Percentiles rank a stretch among this genome's conserved stretches.
Conservation (phyloP, 2,888 invertebrate species). For the Diaphora mendica region DNA sequence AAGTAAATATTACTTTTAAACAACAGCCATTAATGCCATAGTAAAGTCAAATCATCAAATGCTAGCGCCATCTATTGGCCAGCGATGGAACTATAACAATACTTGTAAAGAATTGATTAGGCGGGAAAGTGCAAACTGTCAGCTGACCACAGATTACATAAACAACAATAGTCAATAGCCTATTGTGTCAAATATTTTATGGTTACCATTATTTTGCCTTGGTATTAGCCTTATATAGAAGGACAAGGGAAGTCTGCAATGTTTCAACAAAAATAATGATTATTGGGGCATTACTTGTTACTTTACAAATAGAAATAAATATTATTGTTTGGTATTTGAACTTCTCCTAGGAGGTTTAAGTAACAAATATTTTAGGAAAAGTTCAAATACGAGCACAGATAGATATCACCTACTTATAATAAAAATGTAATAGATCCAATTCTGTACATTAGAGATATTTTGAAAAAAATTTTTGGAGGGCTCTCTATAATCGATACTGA, state of each 20-base stretch:
- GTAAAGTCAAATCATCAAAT: not conserved
- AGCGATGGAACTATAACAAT: slow-evolving; percentile 21
- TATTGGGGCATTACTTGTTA: not conserved
- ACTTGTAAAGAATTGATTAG: slow-evolving; percentile 25
- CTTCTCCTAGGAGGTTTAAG: no score
- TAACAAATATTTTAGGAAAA: not conserved
- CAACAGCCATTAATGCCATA: no score
- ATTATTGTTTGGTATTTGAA: not conserved
- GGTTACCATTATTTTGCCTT: slow-evolving; percentile 30
- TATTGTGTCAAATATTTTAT: slow-evolving; percentile 24
- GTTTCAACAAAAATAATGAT: not conserved
- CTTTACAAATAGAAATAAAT: not conserved
- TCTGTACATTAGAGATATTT: no score
- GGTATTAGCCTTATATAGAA: slow-evolving; percentile 22
- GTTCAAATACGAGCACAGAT: not conserved
- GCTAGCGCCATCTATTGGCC: slow-evolving; percentile 37
- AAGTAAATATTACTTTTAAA: not conserved
- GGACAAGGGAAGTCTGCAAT: slow-evolving; percentile 18
- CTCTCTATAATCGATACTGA: no score
- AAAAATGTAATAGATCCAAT: no score
- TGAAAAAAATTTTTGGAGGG: no score
- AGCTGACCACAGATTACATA: slow-evolving; percentile 19
- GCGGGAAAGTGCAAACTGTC: slow-evolving; percentile 28
- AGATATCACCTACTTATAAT: no score
- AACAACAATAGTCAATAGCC: slow-evolving; percentile 33